Evolutionary conservation across 2,888 invertebrate genomes (phyloP), one percentile per base, ranked within the genome.

Genomic region (Colletes collaris): DNA sequence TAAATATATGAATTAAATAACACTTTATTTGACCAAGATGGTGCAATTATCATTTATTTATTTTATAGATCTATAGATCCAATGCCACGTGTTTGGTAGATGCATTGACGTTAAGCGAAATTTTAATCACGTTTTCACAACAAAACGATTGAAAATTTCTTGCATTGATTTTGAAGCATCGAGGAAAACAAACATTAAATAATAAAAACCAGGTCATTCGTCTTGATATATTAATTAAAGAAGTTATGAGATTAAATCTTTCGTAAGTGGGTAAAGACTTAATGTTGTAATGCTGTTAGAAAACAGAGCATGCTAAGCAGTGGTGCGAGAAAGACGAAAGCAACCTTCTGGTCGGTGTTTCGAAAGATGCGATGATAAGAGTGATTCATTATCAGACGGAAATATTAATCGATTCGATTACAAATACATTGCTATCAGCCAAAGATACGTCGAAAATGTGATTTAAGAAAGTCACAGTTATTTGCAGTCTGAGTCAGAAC

Each of bases 241-340:
- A 56, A 56, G 19, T 49, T 37, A 49, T n/a, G 49, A 56, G 16
- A 64, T 59, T 16, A 40, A 16, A 63, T 50, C 13, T 16, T 52
- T 10, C 46, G 1, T 10, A 2, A 16, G n/a, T 16, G 50, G 35
- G 35, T 8, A 62, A 49, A 58, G 59, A 52, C 58, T 76, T 19
- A 16, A 69, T 56, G 44, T 52, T 19, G 62, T 71, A 65, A 67
- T n/a, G 5, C 27, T 52, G 6, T 27, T 13, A 35, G 56, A 83
- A 85, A 80, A 72, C 72, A 67, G 76, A 83, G 76, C 81, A 16
- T 77, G 72, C 46, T 65, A 69, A 77, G 69, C 76, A 63, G 63
- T 73, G 71, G 63, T 60, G 77, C 64, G 79, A 76, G 37, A 56
- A 83, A 73, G 59, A 66, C 37, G 72, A 70, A 55, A 80, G 60